A percentile compares a stretch with the other conserved stretches of the same genome.
These are phyloP conservation scores for Microtus pennsylvanicus DNA, from an alignment of 2,113 vertebrate genomes.

Conservation along the genomic window DNA sequence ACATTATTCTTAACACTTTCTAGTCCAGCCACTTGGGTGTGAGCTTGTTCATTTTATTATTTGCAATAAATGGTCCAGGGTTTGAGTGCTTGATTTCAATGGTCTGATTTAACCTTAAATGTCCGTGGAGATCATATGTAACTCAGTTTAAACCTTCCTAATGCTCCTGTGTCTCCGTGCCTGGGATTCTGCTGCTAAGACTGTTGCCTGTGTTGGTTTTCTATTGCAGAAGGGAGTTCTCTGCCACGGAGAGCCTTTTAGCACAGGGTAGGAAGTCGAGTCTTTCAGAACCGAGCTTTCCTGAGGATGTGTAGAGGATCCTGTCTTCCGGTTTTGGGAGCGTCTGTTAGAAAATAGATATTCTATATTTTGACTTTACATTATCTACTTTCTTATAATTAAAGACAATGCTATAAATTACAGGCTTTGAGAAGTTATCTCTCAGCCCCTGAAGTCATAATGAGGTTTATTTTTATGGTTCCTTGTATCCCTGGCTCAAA, in stretches of 20 bases:
- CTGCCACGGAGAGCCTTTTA: neutral
- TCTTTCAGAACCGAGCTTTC: neutral
- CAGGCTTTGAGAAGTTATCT: constrained; percentile 37
- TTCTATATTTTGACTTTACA: neutral
- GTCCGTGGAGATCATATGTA: neutral
- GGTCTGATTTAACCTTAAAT: neutral
- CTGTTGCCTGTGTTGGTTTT: neutral
- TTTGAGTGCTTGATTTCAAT: constrained; percentile 36
- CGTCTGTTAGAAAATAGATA: neutral
- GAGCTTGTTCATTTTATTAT: neutral
- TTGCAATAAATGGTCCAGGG: neutral
- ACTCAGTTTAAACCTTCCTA: neutral
- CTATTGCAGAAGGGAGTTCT: neutral
- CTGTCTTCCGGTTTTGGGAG: neutral
- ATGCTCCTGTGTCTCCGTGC: neutral
- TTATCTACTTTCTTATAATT: neutral
- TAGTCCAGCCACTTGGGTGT: neutral
- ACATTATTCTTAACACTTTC: constrained; percentile 40
- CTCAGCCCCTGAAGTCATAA: neutral
- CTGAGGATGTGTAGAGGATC: neutral
- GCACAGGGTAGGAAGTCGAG: neutral
- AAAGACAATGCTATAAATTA: neutral
- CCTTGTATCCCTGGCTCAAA: accelerated
- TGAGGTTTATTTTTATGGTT: constrained; percentile 20
- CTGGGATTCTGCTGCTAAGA: constrained; percentile 19